Base-by-base conservation (phyloP, 2,113 vertebrate species). In the Junco hyemalis region DNA sequence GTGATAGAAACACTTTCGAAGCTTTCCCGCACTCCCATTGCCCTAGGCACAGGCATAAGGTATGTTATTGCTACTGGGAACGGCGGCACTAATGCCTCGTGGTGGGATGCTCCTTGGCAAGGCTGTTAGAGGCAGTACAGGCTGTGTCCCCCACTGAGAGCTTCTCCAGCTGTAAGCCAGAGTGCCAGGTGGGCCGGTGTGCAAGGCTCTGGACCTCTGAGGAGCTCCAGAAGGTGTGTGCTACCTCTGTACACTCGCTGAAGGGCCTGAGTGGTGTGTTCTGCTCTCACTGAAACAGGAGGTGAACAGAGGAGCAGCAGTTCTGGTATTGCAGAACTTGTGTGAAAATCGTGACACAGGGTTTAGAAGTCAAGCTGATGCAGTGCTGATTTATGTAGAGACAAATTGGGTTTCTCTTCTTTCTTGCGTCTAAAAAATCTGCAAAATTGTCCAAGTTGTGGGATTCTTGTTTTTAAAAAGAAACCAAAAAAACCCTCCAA, bases 1-100 rank as follows among this genome's bases (percentile, higher is more conserved):
- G 99, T 99, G 74, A 99, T 99, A 97, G 99, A 99, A 97, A 98
- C 99, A 1, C 97, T 99, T 21, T 99, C 99, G 7, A 99, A 98
- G 68, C 98, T 99, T 40, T 99, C 99, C 69, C 99, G 98, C 50
- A 98, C 99, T 22, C 73, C 95, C 8, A 97, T 98, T 36, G 98
- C 99, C 0, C 95, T 99, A 71, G 98, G 98, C 81, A 98, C 98
- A 38, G 99, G 99, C 97, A 98, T 99, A 97, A 99, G 99, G 99
- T 99, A 97, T 35, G 97, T 68, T 23, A 2, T 17, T 80, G 57
- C 26, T 33, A 2, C 15, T 8, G 61, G 17, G 4, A 26, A 6
- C 12, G 38, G 72, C 35, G 50, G 5, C 24, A 81, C 12, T 40
- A 25, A 33, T 35, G 54, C n/a, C 21, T 47, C n/a, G 61, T 61